Evolutionary conservation across 1,140 invertebrate genomes (phyloP).

Genomic region (Papilio helenus): DNA sequence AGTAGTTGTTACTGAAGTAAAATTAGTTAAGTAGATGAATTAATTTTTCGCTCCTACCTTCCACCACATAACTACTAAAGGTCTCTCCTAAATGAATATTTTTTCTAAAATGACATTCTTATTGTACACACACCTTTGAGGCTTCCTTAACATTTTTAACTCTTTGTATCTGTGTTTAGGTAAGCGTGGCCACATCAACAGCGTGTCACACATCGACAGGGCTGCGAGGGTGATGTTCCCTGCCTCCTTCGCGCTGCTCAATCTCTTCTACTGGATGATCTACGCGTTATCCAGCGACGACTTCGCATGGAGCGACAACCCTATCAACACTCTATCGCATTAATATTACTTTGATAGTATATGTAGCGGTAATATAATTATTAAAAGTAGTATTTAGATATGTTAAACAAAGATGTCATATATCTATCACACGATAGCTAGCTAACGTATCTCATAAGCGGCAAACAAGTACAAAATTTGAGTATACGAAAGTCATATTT

Average conservation of each 20-base stretch:
- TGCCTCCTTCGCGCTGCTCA: slow-evolving; percentile 92
- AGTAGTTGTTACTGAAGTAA: too few relatives aligned
- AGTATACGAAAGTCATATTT: too few relatives aligned
- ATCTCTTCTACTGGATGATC: slow-evolving; percentile 94
- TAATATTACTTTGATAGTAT: slow-evolving; percentile 41
- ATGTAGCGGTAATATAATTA: neutral
- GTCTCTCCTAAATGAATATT: too few relatives aligned
- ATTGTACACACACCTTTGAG: neutral
- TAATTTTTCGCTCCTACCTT: too few relatives aligned
- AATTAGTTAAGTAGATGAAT: too few relatives aligned
- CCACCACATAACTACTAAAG: too few relatives aligned
- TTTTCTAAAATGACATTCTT: too few relatives aligned
- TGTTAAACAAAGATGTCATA: neutral
- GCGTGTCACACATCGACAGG: slow-evolving; percentile 94
- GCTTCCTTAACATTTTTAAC: neutral
- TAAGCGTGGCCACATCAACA: slow-evolving; percentile 89
- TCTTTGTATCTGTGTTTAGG: slow-evolving; percentile 49
- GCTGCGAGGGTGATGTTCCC: slow-evolving; percentile 94
- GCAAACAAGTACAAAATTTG: too few relatives aligned
- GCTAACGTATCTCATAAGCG: too few relatives aligned
- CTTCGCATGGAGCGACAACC: slow-evolving; percentile 88
- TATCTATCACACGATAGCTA: too few relatives aligned
- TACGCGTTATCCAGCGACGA: slow-evolving; percentile 89
- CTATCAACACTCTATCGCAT: slow-evolving; percentile 78
- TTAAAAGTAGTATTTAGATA: neutral